Conservation (phyloP, 2,797 vertebrate species). For the Ctenosaura bakeri region DNA sequence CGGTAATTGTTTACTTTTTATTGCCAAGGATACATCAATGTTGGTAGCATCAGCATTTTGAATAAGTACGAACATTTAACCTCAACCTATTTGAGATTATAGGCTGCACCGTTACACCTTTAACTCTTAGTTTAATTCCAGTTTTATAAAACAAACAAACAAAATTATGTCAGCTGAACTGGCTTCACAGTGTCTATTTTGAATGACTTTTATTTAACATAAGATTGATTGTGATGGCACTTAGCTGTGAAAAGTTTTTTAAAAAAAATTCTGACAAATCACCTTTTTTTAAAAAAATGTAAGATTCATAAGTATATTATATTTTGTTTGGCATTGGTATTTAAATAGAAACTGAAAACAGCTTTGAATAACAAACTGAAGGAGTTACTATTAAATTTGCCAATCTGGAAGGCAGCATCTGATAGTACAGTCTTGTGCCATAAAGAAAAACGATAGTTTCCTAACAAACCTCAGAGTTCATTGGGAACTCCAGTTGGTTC, state of each 20-base stretch:
- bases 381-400: slow-evolving; percentile 11
- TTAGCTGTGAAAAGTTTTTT: slow-evolving; percentile 12
- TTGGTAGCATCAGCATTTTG: slow-evolving; percentile 41
- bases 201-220: background rate
- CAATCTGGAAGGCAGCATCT: background rate
- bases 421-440: background rate
- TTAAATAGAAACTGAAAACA: background rate
- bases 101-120: slow-evolving; percentile 12
- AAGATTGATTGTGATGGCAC: slow-evolving; percentile 14
- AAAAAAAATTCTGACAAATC: slow-evolving; percentile 23
- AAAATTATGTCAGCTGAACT: slow-evolving; percentile 12
- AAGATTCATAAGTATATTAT: slow-evolving; percentile 25
- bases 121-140: slow-evolving; percentile 36
- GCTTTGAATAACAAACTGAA: background rate
- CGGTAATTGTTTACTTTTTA: slow-evolving; percentile 39
- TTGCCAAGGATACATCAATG: slow-evolving; percentile 21
- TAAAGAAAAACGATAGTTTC: background rate
- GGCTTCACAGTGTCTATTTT: slow-evolving; percentile 27
- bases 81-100: slow-evolving; percentile 16
- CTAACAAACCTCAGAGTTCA: background rate
- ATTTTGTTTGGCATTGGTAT: slow-evolving; percentile 50
- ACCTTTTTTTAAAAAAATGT: slow-evolving; percentile 37
- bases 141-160: background rate
- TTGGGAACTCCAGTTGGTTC: background rate
- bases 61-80: slow-evolving; percentile 32